Conservation (phyloP, 2,797 vertebrate genomes). For the Sebastes taczanowskii region DNA sequence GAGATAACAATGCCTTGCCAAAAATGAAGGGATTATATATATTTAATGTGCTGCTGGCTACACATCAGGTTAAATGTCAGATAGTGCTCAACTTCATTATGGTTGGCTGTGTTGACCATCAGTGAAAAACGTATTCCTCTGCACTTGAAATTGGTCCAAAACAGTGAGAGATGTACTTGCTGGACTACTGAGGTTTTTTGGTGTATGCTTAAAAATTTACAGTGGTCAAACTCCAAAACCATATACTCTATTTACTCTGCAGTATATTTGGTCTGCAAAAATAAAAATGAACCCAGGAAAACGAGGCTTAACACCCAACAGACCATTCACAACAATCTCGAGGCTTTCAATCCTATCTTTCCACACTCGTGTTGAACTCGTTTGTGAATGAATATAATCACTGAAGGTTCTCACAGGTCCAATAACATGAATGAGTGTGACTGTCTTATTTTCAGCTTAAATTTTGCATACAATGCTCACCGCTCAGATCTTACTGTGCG, state of each 20-base stretch:
- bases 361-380: no score
- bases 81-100: neutral
- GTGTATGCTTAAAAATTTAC: neutral
- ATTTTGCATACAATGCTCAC: conserved; percentile 35
- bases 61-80: neutral
- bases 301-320: neutral
- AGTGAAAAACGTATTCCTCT: neutral
- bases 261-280: neutral
- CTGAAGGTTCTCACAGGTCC: neutral
- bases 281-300: neutral
- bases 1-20: neutral
- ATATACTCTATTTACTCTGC: neutral
- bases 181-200: neutral
- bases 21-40: neutral
- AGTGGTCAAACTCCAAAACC: neutral
- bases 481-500: neutral
- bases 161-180: neutral
- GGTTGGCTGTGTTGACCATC: neutral
- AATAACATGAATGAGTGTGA: neutral
- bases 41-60: neutral
- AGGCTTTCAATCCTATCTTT: neutral
- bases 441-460: conserved; percentile 5
- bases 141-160: neutral
- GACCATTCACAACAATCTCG: neutral
- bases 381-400: neutral